These are phyloP conservation scores for Alosa alosa DNA, from an alignment of 2,113 vertebrate genomes.

Conservation along the genomic window DNA sequence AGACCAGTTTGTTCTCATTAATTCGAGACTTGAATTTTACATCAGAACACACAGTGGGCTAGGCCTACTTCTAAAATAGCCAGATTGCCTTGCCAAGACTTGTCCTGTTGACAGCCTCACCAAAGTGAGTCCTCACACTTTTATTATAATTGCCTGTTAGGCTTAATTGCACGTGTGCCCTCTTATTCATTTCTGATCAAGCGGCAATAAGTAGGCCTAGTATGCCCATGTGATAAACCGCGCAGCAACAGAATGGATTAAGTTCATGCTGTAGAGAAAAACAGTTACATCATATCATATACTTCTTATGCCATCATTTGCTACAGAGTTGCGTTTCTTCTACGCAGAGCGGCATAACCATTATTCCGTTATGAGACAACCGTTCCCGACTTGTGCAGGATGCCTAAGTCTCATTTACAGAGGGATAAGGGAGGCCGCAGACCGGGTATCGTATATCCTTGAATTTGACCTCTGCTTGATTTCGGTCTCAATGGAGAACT, in stretches of 20 bases:
- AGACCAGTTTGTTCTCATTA: background rate
- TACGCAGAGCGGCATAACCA: no score
- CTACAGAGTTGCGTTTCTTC: no score
- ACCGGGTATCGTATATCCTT: background rate
- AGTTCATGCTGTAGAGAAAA: background rate
- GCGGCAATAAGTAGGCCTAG: background rate
- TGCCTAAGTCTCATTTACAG: background rate
- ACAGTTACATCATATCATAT: background rate
- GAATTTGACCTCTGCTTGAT: background rate
- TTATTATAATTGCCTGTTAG: background rate
- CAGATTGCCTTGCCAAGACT: background rate
- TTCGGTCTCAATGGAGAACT: background rate
- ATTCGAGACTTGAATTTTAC: background rate
- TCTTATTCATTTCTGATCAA: background rate
- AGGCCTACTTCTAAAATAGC: background rate
- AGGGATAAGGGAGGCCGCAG: background rate
- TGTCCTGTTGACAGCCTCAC: background rate
- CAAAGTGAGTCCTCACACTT: background rate
- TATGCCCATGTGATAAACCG: background rate
- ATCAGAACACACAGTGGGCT: no score
- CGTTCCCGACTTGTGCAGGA: background rate
- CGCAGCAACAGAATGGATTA: background rate
- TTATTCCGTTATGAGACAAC: background rate
- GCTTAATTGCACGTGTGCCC: background rate
- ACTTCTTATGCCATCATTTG: no score